phyloP scores from a whole-genome alignment of 2,797 vertebrate genomes.

The Protonibea diacanthus region DNA sequence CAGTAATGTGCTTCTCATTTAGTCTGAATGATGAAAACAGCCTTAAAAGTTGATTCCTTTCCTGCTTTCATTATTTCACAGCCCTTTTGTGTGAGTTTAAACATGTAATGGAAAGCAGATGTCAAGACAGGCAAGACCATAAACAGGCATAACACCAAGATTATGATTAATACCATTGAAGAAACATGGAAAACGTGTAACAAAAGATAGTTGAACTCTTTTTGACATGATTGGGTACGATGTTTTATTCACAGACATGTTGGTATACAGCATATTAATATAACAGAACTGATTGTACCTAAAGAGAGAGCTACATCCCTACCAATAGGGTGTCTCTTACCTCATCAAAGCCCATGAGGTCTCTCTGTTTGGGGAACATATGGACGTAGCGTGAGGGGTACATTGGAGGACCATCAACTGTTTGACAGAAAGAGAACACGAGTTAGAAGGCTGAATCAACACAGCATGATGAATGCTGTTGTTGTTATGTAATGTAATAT shows the following conservation, averaged over 20 bases:
- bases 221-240: background rate
- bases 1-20: background rate
- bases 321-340: constrained; percentile 71
- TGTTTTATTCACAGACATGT: background rate
- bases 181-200: background rate
- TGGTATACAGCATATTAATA: background rate
- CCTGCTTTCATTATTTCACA: background rate
- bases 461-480: background rate
- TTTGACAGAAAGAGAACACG: constrained; percentile 13
- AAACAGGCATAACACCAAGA: background rate
- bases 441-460: background rate
- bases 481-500: background rate
- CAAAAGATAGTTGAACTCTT: background rate
- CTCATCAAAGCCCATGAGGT: constrained; percentile 96
- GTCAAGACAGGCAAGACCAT: background rate
- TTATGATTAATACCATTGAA: constrained; percentile 6
- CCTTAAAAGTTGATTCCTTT: background rate
- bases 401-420: constrained; percentile 94
- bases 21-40: background rate
- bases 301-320: background rate
- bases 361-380: constrained; percentile 86
- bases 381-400: constrained; percentile 87
- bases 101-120: background rate
- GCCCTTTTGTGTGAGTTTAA: background rate
- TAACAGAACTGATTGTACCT: background rate